Conservation (phyloP, 2,797 vertebrate species). For the Fistularia tabacaria region DNA sequence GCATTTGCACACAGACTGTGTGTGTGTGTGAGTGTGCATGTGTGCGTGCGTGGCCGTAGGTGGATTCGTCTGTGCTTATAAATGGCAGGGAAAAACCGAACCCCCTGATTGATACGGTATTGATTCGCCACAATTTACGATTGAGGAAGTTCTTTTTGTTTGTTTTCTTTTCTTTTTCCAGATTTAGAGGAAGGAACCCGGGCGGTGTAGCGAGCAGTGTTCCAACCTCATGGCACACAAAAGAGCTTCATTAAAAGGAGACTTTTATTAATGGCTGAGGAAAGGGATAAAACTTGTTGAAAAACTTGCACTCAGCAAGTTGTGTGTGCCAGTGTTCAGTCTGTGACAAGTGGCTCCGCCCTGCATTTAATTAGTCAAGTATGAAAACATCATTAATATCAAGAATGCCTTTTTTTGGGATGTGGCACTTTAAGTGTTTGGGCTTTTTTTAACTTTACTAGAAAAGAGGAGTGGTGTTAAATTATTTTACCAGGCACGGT, state of each 20-base stretch:
- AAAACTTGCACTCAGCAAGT: constrained; percentile 17
- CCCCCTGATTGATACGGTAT: constrained; percentile 6
- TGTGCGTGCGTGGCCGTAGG: too few species aligned
- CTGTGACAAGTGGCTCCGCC: constrained; percentile 9
- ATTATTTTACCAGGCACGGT: too few species aligned
- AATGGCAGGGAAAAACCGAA: neutral
- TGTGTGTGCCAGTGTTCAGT: constrained; percentile 15
- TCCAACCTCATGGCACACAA: constrained; percentile 2
- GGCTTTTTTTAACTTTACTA: constrained; percentile 10
- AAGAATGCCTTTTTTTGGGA: constrained; percentile 37
- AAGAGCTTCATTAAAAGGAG: neutral
- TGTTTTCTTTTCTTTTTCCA: too few species aligned
- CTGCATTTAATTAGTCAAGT: constrained; percentile 51
- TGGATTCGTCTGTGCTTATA: neutral
- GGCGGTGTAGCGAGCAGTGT: neutral
- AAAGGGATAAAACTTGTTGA: constrained; percentile 16
- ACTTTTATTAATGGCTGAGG: neutral
- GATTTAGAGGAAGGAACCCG: constrained; percentile 3
- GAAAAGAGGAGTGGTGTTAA: too few species aligned
- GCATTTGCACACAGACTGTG: too few species aligned
- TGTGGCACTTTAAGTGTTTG: constrained; percentile 14
- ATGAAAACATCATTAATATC: constrained; percentile 49
- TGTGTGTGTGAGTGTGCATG: too few species aligned
- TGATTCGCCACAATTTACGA: neutral
- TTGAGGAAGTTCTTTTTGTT: too few species aligned